phyloP scores from a whole-genome alignment of 2,797 vertebrate species.

The Rousettus madagascariensis region DNA sequence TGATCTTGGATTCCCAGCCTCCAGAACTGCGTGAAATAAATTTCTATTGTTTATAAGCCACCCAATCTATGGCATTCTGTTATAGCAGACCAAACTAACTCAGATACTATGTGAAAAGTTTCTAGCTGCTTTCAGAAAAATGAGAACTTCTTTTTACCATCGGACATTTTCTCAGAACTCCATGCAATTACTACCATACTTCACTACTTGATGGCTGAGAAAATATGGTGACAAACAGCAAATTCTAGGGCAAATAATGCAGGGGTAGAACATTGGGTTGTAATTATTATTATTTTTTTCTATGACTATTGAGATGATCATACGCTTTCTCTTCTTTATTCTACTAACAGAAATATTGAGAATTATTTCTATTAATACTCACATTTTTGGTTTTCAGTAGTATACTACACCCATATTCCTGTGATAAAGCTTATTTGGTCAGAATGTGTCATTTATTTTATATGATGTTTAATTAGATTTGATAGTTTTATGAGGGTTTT shows the following conservation, averaged over 20 bases:
- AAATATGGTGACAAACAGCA: background rate
- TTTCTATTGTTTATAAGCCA: background rate
- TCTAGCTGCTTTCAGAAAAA: constrained; percentile 1
- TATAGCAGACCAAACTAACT: background rate
- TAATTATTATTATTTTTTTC: background rate
- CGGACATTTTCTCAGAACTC: background rate
- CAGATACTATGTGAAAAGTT: background rate
- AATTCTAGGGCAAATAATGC: background rate
- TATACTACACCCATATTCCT: background rate
- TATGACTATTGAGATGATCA: background rate
- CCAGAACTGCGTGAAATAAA: background rate
- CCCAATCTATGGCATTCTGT: background rate
- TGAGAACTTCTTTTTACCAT: background rate
- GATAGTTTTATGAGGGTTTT: background rate
- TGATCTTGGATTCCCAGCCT: background rate
- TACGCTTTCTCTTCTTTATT: background rate
- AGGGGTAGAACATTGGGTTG: background rate
- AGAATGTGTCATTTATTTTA: background rate
- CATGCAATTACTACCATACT: background rate
- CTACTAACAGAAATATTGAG: background rate
- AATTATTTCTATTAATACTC: background rate
- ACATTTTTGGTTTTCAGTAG: background rate
- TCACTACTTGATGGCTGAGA: background rate
- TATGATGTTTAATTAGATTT: background rate
- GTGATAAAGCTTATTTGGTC: background rate